A percentile compares a stretch with the other conserved stretches of the same genome.
These are phyloP conservation scores for Scrobipalpa costella DNA, from an alignment of 2,888 invertebrate species.

Conservation along the genomic window DNA sequence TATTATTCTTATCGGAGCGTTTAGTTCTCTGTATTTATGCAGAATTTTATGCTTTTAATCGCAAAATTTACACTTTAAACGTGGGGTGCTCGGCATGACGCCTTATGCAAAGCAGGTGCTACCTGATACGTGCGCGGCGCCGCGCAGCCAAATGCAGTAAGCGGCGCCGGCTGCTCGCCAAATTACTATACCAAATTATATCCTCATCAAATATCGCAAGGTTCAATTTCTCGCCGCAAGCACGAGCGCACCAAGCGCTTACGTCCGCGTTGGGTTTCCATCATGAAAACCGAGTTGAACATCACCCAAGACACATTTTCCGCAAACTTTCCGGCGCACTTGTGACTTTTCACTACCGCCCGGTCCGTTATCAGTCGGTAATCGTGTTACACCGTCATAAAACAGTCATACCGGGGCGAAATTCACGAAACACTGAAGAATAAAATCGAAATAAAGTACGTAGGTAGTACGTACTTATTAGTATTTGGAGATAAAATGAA, in stretches of 20 bases:
- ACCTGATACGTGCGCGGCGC: conserved; percentile 68
- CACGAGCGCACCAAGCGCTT: conserved; percentile 30
- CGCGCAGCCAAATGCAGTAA: conserved; percentile 53
- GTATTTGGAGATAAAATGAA: conserved; percentile 81
- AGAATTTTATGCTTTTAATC: conserved; percentile 74
- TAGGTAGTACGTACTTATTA: conserved; percentile 75
- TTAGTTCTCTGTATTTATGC: conserved; percentile 63
- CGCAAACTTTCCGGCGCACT: conserved; percentile 39
- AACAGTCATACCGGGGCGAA: conserved; percentile 66
- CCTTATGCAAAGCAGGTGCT: conserved; percentile 81
- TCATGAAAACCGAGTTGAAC: conserved; percentile 16
- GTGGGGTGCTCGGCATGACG: conserved; percentile 73
- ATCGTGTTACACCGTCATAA: conserved; percentile 71
- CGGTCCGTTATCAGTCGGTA: conserved; percentile 56
- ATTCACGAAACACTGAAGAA: conserved; percentile 59
- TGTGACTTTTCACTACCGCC: conserved; percentile 43
- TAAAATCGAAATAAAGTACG: conserved; percentile 58
- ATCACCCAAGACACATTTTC: conserved; percentile 35
- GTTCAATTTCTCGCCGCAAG: conserved; percentile 36
- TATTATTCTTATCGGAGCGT: conserved; percentile 65
- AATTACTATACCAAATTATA: conserved; percentile 43
- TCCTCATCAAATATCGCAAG: conserved; percentile 30
- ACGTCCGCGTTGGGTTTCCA: conserved; percentile 2
- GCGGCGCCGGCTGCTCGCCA: conserved; percentile 37
- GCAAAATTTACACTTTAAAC: conserved; percentile 76